These are phyloP conservation scores for Whitmania pigra DNA, from an alignment of 1,140 invertebrate species.

Conservation along the genomic window DNA sequence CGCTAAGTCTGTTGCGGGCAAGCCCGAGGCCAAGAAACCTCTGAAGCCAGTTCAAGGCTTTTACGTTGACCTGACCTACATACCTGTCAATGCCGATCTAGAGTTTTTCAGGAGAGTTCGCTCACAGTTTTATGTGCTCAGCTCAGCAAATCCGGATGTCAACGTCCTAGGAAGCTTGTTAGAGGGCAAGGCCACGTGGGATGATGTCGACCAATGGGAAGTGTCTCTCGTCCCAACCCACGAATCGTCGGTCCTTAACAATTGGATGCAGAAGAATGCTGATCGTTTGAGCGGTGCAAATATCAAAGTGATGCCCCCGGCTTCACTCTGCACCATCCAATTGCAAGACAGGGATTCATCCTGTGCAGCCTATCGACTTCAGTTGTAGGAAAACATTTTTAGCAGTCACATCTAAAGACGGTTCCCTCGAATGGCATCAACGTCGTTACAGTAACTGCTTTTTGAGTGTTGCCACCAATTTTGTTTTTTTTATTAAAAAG, in stretches of 20 bases:
- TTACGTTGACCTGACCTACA: conserved; percentile 86
- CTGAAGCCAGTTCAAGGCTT: conserved; percentile 44
- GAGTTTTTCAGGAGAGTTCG: conserved; percentile 85
- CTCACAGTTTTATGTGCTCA: conserved; percentile 88
- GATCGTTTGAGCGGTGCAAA: conserved; percentile 74
- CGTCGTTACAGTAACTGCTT: no score
- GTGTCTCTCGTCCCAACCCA: conserved; percentile 94
- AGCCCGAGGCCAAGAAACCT: conserved; percentile 28
- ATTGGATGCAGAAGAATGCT: conserved; percentile 89
- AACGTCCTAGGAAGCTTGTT: conserved; percentile 83
- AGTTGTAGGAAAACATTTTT: conserved; percentile 58
- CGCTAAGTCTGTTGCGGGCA: conserved; percentile 16
- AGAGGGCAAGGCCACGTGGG: conserved; percentile 81
- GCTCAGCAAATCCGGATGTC: conserved; percentile 78
- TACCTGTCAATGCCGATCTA: conserved; percentile 84
- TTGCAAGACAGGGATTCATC: conserved; percentile 91
- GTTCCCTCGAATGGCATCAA: no score
- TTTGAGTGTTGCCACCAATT: no score
- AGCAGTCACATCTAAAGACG: no score
- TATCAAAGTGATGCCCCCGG: conserved; percentile 86
- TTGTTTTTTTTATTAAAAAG: no score
- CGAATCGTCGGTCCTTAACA: conserved; percentile 82
- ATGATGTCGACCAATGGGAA: conserved; percentile 76
- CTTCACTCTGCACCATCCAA: conserved; percentile 87
- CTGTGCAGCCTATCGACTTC: conserved; percentile 85